Conservation (phyloP, 1,140 invertebrate genomes). For the Macrocentrus cingulum region DNA sequence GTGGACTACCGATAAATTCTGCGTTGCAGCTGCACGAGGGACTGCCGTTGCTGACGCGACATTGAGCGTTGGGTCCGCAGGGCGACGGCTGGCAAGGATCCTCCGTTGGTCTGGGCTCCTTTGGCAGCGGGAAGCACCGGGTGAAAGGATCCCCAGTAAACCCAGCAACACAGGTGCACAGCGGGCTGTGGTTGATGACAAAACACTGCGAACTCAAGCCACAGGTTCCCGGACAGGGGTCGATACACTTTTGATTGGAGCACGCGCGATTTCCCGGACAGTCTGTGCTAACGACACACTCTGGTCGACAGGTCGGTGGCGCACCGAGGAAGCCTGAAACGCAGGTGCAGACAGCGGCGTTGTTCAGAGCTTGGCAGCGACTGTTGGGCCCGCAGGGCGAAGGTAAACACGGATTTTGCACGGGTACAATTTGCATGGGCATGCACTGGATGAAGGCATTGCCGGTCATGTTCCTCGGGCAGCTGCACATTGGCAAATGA, state of each 20-base stretch:
- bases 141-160: conserved; percentile 74
- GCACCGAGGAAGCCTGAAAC: conserved; percentile 51
- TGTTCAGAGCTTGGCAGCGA: conserved; percentile 57
- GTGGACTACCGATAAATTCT: conserved; percentile 55
- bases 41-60: conserved; percentile 61
- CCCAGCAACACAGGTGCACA: conserved; percentile 69
- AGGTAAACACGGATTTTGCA: conserved; percentile 52
- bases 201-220: conserved; percentile 64
- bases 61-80: conserved; percentile 72
- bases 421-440: conserved; percentile 49
- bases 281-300: conserved; percentile 56
- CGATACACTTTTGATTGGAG: conserved; percentile 58
- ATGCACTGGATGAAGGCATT: conserved; percentile 71
- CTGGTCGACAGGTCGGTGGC: conserved; percentile 59
- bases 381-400: conserved; percentile 65
- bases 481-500: conserved; percentile 73
- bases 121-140: conserved; percentile 41
- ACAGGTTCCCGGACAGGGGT: conserved; percentile 61
- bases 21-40: conserved; percentile 66
- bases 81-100: conserved; percentile 72
- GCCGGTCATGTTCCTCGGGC: conserved; percentile 67
- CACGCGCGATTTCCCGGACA: conserved; percentile 55
- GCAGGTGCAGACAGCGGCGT: conserved; percentile 54
- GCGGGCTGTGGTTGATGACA: conserved; percentile 76
- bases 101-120: conserved; percentile 39